Evolutionary conservation across 2,888 invertebrate species (phyloP).

Genomic region (Mimachlamys varia): DNA sequence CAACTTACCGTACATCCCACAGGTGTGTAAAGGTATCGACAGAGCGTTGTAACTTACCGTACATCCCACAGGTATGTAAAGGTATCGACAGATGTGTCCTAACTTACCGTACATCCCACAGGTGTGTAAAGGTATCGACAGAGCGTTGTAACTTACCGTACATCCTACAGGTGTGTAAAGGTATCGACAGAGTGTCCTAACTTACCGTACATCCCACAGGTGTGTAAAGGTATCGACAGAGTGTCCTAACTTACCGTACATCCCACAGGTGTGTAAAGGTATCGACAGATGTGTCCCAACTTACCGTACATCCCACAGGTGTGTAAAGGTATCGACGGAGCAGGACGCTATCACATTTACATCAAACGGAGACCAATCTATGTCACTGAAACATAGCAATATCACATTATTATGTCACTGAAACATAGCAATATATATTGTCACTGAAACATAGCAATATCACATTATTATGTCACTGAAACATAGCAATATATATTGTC

Average conservation of each 20-base stretch:
- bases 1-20: too few species aligned
- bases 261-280: too few species aligned
- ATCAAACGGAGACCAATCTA: conserved; percentile 94
- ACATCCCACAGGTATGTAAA: too few species aligned
- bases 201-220: too few species aligned
- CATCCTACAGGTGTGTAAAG: too few species aligned
- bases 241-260: too few species aligned
- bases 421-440: conserved; percentile 69
- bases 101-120: too few species aligned
- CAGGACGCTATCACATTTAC: conserved; percentile 92
- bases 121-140: too few species aligned
- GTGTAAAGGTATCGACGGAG: conserved; percentile 96
- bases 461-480: conserved; percentile 86
- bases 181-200: too few species aligned
- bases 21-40: conserved; percentile 89
- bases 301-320: conserved; percentile 92
- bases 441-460: conserved; percentile 83
- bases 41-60: conserved; percentile 84
- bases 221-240: too few species aligned
- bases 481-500: conserved; percentile 83
- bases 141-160: conserved; percentile 65
- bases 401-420: conserved; percentile 86
- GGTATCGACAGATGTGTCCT: too few species aligned
- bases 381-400: conserved; percentile 83
- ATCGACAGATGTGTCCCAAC: background rate